A percentile compares a stretch with the other conserved stretches of the same genome.
These are phyloP conservation scores for Macrobrachium rosenbergii DNA, from an alignment of 1,140 invertebrate species.

Conservation along the genomic window DNA sequence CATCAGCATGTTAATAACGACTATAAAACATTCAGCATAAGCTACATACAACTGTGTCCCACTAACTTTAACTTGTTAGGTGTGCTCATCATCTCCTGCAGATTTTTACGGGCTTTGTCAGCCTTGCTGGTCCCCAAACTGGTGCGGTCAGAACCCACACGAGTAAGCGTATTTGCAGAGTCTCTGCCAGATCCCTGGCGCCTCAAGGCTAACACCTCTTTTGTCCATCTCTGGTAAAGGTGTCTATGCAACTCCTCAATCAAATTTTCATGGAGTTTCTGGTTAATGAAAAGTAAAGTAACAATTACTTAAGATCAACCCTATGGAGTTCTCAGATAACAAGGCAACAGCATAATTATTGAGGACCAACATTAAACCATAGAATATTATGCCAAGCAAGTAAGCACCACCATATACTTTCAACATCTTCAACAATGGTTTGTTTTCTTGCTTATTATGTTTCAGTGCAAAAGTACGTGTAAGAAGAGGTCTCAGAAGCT, in stretches of 20 bases:
- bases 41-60: constrained; percentile 32
- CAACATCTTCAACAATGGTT: too few species aligned
- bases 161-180: constrained; percentile 31
- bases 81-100: constrained; percentile 66
- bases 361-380: too few species aligned
- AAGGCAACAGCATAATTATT: not conserved
- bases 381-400: too few species aligned
- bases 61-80: constrained; percentile 65
- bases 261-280: constrained; percentile 79
- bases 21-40: too few species aligned
- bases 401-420: too few species aligned
- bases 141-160: constrained; percentile 46
- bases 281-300: constrained; percentile 63
- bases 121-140: constrained; percentile 43
- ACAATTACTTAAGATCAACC: too few species aligned
- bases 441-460: too few species aligned
- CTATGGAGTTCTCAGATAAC: too few species aligned
- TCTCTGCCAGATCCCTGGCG: constrained; percentile 75
- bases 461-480: too few species aligned
- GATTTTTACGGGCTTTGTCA: constrained; percentile 67
- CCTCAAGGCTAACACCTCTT: constrained; percentile 74
- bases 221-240: constrained; percentile 80
- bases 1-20: too few species aligned
- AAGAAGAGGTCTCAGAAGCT: not conserved
- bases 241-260: constrained; percentile 82